A percentile compares a stretch with the other conserved stretches of the same genome.
phyloP scores from a whole-genome alignment of 2,113 vertebrate species.

The Notothenia coriiceps region DNA sequence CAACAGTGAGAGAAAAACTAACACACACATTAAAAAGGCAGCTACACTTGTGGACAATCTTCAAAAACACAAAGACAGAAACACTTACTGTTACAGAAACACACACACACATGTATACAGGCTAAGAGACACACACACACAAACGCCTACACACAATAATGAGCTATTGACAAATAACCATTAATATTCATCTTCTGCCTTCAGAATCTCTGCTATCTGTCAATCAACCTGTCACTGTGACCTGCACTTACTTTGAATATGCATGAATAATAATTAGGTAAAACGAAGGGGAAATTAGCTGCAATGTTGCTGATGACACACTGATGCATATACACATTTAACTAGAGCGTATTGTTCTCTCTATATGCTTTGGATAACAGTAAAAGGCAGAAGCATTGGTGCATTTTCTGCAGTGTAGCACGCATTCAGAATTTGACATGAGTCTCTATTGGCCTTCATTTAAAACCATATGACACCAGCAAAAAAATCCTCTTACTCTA shows the following conservation, averaged over 20 bases:
- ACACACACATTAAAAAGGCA: not conserved
- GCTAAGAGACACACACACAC: not conserved
- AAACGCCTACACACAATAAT: not conserved
- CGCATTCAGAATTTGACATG: not conserved
- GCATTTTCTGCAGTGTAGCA: not conserved
- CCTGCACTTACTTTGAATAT: constrained; percentile 36
- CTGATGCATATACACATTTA: not conserved
- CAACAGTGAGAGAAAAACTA: not conserved
- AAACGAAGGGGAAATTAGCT: not conserved
- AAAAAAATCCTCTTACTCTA: not conserved
- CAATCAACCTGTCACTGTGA: constrained; percentile 53
- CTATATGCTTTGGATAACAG: not conserved
- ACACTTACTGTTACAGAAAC: not conserved
- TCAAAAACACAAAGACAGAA: not conserved
- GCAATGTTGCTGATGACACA: not conserved
- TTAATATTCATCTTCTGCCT: constrained; percentile 53
- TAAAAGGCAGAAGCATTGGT: not conserved
- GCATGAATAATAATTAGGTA: constrained; percentile 14
- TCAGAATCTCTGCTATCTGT: constrained; percentile 31
- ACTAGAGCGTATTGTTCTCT: not conserved
- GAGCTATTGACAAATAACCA: constrained; percentile 43
- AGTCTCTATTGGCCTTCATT: not conserved
- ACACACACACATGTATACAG: not conserved
- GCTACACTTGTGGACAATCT: not conserved
- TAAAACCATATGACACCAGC: not conserved